phyloP scores from a whole-genome alignment of 2,888 invertebrate genomes.

The Chirona hameri region DNA sequence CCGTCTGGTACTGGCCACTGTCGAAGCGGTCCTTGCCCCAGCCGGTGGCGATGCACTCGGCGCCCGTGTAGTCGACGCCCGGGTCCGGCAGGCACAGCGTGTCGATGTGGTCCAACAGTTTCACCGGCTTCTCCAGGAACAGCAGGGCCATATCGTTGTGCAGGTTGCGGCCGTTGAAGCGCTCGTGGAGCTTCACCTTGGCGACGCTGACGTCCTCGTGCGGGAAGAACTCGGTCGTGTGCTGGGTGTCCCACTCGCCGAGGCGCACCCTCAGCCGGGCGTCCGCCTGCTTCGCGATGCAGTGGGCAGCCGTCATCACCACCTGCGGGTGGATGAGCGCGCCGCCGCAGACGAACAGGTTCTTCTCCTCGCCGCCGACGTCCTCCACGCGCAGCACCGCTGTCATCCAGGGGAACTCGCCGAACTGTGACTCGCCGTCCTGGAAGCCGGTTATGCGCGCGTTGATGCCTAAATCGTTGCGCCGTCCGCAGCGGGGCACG shows the following conservation, averaged over 20 bases:
- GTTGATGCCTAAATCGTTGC: conserved; percentile 67
- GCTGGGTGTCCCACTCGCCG: conserved; percentile 81
- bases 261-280: conserved; percentile 54
- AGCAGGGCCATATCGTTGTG: conserved; percentile 70
- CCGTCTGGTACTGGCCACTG: conserved; percentile 62
- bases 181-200: conserved; percentile 41
- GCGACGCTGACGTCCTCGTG: conserved; percentile 66
- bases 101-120: conserved; percentile 65
- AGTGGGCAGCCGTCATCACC: conserved; percentile 78
- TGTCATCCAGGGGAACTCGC: conserved; percentile 81
- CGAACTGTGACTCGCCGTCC: conserved; percentile 56
- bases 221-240: conserved; percentile 62
- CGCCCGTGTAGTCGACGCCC: conserved; percentile 51
- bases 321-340: conserved; percentile 71
- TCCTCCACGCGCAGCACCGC: conserved; percentile 55
- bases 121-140: conserved; percentile 59
- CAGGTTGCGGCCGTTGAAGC: conserved; percentile 38
- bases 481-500: conserved; percentile 59
- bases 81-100: conserved; percentile 63
- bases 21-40: conserved; percentile 70
- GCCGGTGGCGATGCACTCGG: conserved; percentile 64
- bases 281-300: conserved; percentile 51
- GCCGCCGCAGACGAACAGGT: conserved; percentile 73
- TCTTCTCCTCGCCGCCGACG: conserved; percentile 38
- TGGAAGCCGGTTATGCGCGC: conserved; percentile 63